Evolutionary conservation across 1,140 invertebrate species (phyloP).

Genomic region (Aphidius ervi): DNA sequence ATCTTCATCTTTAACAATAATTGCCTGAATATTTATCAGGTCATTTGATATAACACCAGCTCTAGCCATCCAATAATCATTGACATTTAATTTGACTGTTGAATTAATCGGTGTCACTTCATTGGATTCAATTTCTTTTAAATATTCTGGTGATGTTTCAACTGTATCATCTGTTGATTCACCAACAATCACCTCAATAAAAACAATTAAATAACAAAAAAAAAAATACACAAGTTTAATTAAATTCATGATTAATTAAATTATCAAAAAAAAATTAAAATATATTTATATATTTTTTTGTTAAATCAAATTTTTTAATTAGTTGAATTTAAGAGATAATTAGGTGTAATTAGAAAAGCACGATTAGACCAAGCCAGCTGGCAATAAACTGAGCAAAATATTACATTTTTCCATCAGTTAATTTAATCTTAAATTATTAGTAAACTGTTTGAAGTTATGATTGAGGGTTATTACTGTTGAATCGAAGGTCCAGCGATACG

Average conservation of each 20-base stretch:
- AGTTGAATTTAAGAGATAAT: no score
- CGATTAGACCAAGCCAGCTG: not conserved
- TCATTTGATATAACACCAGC: conserved; percentile 20
- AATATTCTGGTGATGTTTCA: not conserved
- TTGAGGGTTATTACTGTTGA: conserved; percentile 2
- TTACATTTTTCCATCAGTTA: conserved; percentile 21
- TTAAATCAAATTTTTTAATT: not conserved
- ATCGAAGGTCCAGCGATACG: conserved; percentile 1
- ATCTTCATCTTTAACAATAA: conserved; percentile 33
- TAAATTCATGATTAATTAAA: not conserved
- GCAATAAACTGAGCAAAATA: conserved; percentile 6
- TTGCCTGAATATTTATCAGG: conserved; percentile 28
- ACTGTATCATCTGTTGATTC: not conserved
- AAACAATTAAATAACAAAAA: no score
- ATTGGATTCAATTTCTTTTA: not conserved
- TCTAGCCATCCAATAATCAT: conserved; percentile 26
- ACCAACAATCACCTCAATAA: no score
- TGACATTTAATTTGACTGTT: not conserved
- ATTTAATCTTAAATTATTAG: conserved; percentile 34
- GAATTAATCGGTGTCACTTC: not conserved
- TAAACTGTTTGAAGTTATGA: conserved; percentile 24
- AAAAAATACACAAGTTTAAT: no score
- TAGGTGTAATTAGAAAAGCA: not conserved
- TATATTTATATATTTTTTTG: no score
- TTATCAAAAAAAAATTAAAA: no score